A percentile compares a stretch with the other conserved stretches of the same genome.
Evolutionary conservation across 2,113 vertebrate genomes (phyloP).

Genomic region (Glaucomys volans): DNA sequence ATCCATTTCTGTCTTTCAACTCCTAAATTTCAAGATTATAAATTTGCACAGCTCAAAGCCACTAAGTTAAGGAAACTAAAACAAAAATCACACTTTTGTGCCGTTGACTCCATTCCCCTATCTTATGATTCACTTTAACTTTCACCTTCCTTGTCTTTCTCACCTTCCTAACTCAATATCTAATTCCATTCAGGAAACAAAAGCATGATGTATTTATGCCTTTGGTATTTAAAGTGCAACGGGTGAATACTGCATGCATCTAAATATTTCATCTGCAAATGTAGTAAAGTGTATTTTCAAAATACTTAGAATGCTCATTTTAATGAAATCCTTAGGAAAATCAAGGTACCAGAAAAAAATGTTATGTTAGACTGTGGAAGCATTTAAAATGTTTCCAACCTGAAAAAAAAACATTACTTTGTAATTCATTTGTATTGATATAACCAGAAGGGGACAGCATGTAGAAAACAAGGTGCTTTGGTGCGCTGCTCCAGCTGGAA

Average conservation of each 20-base stretch:
- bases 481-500: neutral
- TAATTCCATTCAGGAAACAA: neutral
- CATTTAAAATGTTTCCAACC: slow-evolving; percentile 24
- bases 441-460: neutral
- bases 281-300: slow-evolving; percentile 17
- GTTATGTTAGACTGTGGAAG: neutral
- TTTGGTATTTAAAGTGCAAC: neutral
- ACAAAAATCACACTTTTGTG: neutral
- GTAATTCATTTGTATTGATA: neutral
- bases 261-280: slow-evolving; percentile 11
- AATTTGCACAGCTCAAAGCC: neutral
- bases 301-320: neutral
- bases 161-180: neutral
- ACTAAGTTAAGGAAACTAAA: neutral
- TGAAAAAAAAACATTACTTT: neutral
- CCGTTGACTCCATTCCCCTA: neutral
- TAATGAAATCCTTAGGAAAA: slow-evolving; percentile 30
- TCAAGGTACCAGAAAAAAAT: neutral
- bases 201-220: neutral
- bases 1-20: neutral
- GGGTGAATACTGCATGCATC: neutral
- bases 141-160: neutral
- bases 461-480: neutral
- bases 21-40: neutral
- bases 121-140: neutral